A percentile compares a stretch with the other conserved stretches of the same genome.
phyloP scores from a whole-genome alignment of 2,888 invertebrate genomes.

The Rugalucina vietnamica region DNA sequence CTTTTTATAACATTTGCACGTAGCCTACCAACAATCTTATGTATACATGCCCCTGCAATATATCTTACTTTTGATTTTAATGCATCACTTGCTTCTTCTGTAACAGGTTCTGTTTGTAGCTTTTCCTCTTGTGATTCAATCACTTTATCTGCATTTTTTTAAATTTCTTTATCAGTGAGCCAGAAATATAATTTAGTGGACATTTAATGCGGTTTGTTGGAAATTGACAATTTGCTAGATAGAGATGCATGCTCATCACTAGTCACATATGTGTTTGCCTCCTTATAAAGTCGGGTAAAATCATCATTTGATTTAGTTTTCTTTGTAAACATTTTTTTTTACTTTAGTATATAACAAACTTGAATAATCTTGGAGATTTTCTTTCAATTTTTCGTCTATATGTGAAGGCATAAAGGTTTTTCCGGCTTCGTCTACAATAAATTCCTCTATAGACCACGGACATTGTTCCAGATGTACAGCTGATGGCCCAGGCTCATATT shows the following conservation, averaged over 20 bases:
- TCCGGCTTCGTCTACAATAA: background rate
- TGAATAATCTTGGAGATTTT: background rate
- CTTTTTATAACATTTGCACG: background rate
- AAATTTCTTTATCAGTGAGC: background rate
- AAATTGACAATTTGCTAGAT: background rate
- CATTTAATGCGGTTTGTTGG: background rate
- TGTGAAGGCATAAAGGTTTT: background rate
- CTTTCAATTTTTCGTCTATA: background rate
- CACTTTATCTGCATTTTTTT: background rate
- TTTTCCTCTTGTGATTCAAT: background rate
- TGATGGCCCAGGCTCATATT: background rate
- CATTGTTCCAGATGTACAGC: background rate
- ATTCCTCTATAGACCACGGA: background rate
- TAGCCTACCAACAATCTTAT: background rate
- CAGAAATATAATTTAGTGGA: background rate
- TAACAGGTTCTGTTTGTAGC: background rate
- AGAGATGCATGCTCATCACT: background rate
- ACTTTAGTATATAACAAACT: background rate
- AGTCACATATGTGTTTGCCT: background rate
- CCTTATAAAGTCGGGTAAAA: background rate
- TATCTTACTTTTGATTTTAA: conserved; percentile 3
- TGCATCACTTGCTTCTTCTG: conserved; percentile 1
- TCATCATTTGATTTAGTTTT: background rate
- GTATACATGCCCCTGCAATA: background rate
- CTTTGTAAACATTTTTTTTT: background rate